Base-by-base conservation (phyloP, 2,888 invertebrate species). In the Drosophila rubida region DNA sequence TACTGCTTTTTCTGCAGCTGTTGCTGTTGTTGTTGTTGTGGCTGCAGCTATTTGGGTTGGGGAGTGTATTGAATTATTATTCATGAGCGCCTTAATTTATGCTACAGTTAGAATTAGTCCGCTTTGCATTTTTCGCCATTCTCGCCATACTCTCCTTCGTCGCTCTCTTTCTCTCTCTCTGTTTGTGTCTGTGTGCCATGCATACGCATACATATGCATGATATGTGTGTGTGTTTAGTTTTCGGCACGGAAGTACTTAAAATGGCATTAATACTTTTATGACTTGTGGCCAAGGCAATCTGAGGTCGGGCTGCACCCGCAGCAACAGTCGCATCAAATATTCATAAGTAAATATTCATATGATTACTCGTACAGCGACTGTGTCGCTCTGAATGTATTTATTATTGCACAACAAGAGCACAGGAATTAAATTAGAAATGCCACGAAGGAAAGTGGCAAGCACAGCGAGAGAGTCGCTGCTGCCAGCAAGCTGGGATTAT, bases 41-140 rank as follows among this genome's bases (percentile, higher is more conserved):
- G 32, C 23, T 59, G 42, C 16, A 35, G 46, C 14, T 48, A 44
- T 16, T 50, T 71, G 64, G 23, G 44, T 61, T 59, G 59, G 50
- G 68, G 66, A 65, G 69, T 80, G 84, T 79, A 87, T 87, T 87
- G 76, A 87, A 84, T 87, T 84, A 84, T 84, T 84, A 84, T 84
- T 84, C 84, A 84, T 84, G 80, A 84, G 84, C 53, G 75, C 82
- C 71, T 84, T 82, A 84, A 84, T 87, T 87, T 84, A 84, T 84
- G 82, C 84, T 84, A 84, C 87, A 84, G 82, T 84, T 84, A 67
- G 82, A 83, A 83, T 83, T 83, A 86, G 82, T 83, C 63, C 59
- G 84, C 79, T 84, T 71, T 81, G 81, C 79, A 81, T 84, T 84
- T 84, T 86, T 84, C 69, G 66, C 70, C 73, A 64, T 61, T 59